Base-by-base conservation (phyloP, 1,140 invertebrate species). In the Rhyzopertha dominica region DNA sequence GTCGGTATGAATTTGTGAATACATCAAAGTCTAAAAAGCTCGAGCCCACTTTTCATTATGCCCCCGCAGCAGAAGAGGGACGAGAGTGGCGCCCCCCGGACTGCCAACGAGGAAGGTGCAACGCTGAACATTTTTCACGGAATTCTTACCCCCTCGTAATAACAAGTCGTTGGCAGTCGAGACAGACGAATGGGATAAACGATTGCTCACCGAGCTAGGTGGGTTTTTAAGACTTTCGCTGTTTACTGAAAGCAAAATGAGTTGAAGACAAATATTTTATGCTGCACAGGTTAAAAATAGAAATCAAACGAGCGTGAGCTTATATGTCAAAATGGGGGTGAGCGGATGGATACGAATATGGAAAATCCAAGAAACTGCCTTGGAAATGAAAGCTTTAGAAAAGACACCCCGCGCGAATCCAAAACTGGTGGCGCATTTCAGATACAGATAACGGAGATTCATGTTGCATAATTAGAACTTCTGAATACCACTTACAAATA, bases 1-100 rank as follows among this genome's bases (percentile, higher is more conserved):
- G 61, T 60, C 56, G 58, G 57, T 56, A 62, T 62, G 61, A 63
- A 63, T 63, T 63, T 62, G 59, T 60, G 58, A 62, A 63, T 63
- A 63, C 60, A 62, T 63, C 61, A 63, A 63, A 63, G 61, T 63
- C 61, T 56, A 53, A 57, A 61, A 56, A 54, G 55, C 54, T 49
- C 54, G 44, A 59, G 53, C 59, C 57, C 58, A 62, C 61, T 62
- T 63, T 62, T 63, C 61, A 63, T 63, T 63, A 63, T 60, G 47
- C 49, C 56, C 47, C 41, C 19, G 29, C 39, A 39, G 20, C 14
- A 19, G n/a, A n/a, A n/a, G 29, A 32, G 40, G 26, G 43, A 26
- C 23, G 40, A 36, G 44, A 47, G 51, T 54, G 58, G 56, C 58
- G 58, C 56, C 58, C 47, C 28, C 31, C 17, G 31, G 56, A 37